Evolutionary conservation across 1,140 invertebrate species (phyloP).

Genomic region (Aphelinus certus): DNA sequence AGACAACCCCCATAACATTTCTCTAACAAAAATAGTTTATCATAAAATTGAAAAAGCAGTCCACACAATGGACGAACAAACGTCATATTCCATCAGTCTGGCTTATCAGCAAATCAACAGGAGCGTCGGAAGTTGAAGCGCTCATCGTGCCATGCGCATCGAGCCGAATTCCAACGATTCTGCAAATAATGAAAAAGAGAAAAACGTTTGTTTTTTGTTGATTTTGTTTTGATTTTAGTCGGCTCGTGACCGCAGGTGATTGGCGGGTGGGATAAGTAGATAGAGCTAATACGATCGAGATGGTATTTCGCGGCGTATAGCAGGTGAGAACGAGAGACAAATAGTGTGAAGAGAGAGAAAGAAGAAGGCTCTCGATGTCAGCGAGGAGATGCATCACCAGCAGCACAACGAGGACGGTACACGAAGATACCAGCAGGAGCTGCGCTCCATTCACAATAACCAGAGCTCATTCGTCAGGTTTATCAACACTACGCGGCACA

Average conservation of each 20-base stretch:
- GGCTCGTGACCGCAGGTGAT: background rate
- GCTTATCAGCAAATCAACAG: too few species aligned
- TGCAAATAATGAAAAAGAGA: too few species aligned
- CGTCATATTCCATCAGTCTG: too few species aligned
- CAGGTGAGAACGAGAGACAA: too few species aligned
- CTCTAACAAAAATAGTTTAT: too few species aligned
- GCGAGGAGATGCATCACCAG: slow-evolving; percentile 7
- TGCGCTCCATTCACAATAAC: slow-evolving; percentile 63
- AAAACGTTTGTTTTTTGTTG: slow-evolving; percentile 1
- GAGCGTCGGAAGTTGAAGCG: too few species aligned
- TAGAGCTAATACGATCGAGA: background rate
- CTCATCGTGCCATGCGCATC: too few species aligned
- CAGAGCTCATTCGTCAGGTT: slow-evolving; percentile 74
- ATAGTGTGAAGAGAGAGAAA: background rate
- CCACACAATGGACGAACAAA: too few species aligned
- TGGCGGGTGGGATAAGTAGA: background rate
- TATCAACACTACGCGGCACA: slow-evolving; percentile 72
- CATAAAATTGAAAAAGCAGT: too few species aligned
- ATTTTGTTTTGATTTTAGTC: slow-evolving; percentile 40
- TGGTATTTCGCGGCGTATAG: too few species aligned
- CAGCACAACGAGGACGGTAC: slow-evolving; percentile 22
- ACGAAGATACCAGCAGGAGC: slow-evolving; percentile 8
- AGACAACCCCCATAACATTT: too few species aligned
- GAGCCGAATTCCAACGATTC: too few species aligned
- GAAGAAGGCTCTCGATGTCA: slow-evolving; percentile 6